Conservation (phyloP, 2,888 invertebrate genomes). For the Metopia argyrocephala region DNA sequence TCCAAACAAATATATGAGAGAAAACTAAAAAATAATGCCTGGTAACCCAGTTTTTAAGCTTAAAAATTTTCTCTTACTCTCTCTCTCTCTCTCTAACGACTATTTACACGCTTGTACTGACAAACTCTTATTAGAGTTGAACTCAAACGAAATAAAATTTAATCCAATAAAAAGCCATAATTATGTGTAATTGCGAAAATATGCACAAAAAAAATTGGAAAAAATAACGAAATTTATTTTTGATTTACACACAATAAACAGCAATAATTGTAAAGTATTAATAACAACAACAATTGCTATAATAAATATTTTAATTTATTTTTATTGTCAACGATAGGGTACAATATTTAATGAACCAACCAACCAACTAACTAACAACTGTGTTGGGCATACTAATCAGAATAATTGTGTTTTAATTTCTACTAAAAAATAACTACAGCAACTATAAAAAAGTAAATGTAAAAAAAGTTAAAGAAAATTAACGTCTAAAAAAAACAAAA, state of each 20-base stretch:
- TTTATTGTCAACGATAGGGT: not conserved
- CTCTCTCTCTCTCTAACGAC: not conserved
- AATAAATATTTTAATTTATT: not conserved
- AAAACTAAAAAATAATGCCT: too few species aligned
- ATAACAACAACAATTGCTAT: not conserved
- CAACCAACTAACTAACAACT: not conserved
- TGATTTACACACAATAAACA: not conserved
- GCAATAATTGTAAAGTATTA: not conserved
- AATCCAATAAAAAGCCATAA: not conserved
- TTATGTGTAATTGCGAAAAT: conserved; percentile 11
- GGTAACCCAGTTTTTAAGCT: too few species aligned
- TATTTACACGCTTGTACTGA: not conserved
- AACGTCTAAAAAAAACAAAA: not conserved
- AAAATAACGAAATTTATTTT: conserved; percentile 7
- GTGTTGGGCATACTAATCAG: conserved; percentile 8
- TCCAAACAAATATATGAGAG: too few species aligned
- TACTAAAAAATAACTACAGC: too few species aligned
- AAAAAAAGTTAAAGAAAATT: too few species aligned
- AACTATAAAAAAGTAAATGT: too few species aligned
- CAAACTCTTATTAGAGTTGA: too few species aligned
- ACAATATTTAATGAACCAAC: not conserved
- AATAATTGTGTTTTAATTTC: too few species aligned
- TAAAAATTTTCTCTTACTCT: not conserved
- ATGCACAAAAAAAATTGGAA: conserved; percentile 2
- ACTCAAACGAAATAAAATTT: not conserved